These are phyloP conservation scores for Pristionchus exspectatus DNA, from an alignment of 2,888 invertebrate genomes.

Conservation along the genomic window DNA sequence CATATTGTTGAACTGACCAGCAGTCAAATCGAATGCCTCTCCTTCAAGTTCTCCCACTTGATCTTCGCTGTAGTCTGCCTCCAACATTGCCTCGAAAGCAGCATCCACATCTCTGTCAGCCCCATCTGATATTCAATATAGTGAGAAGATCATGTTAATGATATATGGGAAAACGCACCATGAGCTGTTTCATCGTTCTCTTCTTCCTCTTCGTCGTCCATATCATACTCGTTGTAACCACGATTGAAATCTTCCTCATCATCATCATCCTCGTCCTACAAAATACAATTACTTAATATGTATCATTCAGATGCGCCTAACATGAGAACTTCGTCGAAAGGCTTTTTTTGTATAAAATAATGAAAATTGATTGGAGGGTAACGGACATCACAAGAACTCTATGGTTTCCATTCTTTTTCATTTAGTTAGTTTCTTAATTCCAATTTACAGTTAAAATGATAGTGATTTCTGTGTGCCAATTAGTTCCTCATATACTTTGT, in stretches of 20 bases:
- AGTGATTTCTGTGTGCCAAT: too few species aligned
- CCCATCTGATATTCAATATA: not conserved
- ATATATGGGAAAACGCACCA: not conserved
- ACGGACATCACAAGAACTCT: too few species aligned
- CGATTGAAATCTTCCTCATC: slow-evolving; percentile 61
- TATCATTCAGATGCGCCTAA: slow-evolving; percentile 1
- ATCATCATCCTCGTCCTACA: slow-evolving; percentile 48
- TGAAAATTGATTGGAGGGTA: too few species aligned
- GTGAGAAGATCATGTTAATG: not conserved
- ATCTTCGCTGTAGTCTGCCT: slow-evolving; percentile 66
- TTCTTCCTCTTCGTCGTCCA: slow-evolving; percentile 63
- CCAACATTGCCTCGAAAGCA: slow-evolving; percentile 65
- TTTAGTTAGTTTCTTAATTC: not conserved
- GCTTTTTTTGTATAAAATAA: too few species aligned
- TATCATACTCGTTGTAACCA: slow-evolving; percentile 64
- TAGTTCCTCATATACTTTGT: not conserved
- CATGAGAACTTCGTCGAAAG: too few species aligned
- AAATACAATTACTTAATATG: not conserved
- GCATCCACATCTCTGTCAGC: slow-evolving; percentile 65
- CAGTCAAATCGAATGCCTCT: slow-evolving; percentile 55
- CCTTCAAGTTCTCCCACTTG: slow-evolving; percentile 67
- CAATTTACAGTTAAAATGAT: not conserved
- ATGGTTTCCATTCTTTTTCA: too few species aligned
- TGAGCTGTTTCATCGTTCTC: slow-evolving; percentile 57
- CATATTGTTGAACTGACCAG: not conserved